These are phyloP conservation scores for Trichopria drosophilae DNA, from an alignment of 2,888 invertebrate species.

Conservation along the genomic window DNA sequence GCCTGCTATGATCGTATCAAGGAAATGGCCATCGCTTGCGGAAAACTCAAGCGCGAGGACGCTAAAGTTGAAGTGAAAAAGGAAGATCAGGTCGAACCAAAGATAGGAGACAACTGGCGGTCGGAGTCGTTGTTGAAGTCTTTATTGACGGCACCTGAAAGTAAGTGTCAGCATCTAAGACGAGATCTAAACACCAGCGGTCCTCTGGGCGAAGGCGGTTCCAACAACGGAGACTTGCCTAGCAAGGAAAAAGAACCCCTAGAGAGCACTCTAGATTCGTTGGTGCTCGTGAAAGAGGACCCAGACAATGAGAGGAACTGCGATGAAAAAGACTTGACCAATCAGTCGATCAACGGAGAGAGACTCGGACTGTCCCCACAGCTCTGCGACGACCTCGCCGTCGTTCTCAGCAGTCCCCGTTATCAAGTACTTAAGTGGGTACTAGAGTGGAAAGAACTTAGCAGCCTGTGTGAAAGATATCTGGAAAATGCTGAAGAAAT, in stretches of 20 bases:
- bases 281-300: conserved; percentile 62
- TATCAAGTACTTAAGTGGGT: conserved; percentile 75
- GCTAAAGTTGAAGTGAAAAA: conserved; percentile 2
- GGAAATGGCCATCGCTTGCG: conserved; percentile 61
- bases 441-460: conserved; percentile 64
- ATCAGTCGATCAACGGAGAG: conserved; percentile 65
- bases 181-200: conserved; percentile 32
- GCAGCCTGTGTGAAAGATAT: conserved; percentile 62
- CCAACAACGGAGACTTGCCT: conserved; percentile 45
- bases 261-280: conserved; percentile 59
- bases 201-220: conserved; percentile 43
- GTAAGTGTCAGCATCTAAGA: conserved; percentile 41
- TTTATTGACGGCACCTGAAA: conserved; percentile 43
- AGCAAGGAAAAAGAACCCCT: too few species aligned
- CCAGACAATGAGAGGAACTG: conserved; percentile 65
- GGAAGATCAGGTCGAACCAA: conserved; percentile 6
- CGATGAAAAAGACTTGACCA: conserved; percentile 67
- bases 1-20: conserved; percentile 64
- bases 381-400: conserved; percentile 71
- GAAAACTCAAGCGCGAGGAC: conserved; percentile 53
- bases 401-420: conserved; percentile 71
- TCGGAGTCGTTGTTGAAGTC: conserved; percentile 47
- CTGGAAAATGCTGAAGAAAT: conserved; percentile 65
- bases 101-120: conserved; percentile 29
- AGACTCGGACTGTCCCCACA: conserved; percentile 68